Conservation (phyloP, 2,888 invertebrate species). For the Ophion slaviceki region DNA sequence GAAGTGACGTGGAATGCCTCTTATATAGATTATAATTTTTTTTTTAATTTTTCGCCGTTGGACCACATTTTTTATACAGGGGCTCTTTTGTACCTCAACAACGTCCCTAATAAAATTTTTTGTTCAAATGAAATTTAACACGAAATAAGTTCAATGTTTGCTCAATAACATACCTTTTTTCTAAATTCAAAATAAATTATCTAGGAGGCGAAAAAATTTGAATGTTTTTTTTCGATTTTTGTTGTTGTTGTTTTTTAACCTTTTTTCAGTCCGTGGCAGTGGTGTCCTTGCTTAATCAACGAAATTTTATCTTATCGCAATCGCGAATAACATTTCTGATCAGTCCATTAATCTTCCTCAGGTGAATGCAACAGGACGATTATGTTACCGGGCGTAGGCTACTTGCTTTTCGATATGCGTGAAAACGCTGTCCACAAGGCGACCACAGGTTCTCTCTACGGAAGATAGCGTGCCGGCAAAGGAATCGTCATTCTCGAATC, state of each 20-base stretch:
- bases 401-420: neutral
- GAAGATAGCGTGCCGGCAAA: slow-evolving; percentile 30
- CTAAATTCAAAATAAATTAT: no score
- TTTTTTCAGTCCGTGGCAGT: no score
- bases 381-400: slow-evolving; percentile 25
- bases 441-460: neutral
- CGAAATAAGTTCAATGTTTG: no score
- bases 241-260: no score
- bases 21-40: no score
- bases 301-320: neutral
- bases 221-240: neutral
- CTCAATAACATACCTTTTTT: no score
- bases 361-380: slow-evolving; percentile 2
- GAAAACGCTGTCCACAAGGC: neutral
- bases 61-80: no score
- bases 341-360: neutral
- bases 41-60: no score
- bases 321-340: neutral
- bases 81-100: no score
- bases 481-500: slow-evolving; percentile 23
- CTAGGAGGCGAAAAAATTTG: neutral
- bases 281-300: neutral
- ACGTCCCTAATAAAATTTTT: no score
- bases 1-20: no score
- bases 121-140: no score